Evolutionary conservation across 2,888 invertebrate species (phyloP).

Genomic region (Cylloceria caligata): DNA sequence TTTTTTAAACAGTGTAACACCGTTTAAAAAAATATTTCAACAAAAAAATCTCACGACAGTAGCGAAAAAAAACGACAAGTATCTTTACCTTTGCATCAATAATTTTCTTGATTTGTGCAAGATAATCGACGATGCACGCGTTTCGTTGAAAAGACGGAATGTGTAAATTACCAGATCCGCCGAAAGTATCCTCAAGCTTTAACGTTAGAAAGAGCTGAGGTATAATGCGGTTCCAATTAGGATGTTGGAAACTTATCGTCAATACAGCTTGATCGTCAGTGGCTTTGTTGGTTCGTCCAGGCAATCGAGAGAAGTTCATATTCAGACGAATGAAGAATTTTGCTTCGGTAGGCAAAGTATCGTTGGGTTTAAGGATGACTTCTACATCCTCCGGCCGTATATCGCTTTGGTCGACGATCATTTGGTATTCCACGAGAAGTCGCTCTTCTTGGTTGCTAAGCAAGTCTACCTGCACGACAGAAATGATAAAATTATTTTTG

Average conservation of each 20-base stretch:
- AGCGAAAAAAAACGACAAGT: not conserved
- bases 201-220: conserved; percentile 85
- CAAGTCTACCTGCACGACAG: conserved; percentile 34
- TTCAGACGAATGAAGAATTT: conserved; percentile 89
- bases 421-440: conserved; percentile 88
- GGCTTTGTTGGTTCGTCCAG: conserved; percentile 86
- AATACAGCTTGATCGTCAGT: conserved; percentile 86
- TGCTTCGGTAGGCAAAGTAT: conserved; percentile 84
- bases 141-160: conserved; percentile 85
- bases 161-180: conserved; percentile 81
- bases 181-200: conserved; percentile 85
- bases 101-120: conserved; percentile 86
- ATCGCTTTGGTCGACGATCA: conserved; percentile 86
- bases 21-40: no score
- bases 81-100: conserved; percentile 85
- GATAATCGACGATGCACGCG: conserved; percentile 86
- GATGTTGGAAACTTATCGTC: conserved; percentile 87
- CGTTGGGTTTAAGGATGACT: conserved; percentile 87
- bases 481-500: not conserved
- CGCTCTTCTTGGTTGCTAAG: conserved; percentile 81
- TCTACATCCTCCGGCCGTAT: conserved; percentile 88
- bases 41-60: not conserved
- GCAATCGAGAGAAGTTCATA: conserved; percentile 88
- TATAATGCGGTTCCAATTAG: conserved; percentile 84
- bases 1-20: no score